Conservation (phyloP, 2,113 vertebrate species). For the Balaenoptera acutorostrata region DNA sequence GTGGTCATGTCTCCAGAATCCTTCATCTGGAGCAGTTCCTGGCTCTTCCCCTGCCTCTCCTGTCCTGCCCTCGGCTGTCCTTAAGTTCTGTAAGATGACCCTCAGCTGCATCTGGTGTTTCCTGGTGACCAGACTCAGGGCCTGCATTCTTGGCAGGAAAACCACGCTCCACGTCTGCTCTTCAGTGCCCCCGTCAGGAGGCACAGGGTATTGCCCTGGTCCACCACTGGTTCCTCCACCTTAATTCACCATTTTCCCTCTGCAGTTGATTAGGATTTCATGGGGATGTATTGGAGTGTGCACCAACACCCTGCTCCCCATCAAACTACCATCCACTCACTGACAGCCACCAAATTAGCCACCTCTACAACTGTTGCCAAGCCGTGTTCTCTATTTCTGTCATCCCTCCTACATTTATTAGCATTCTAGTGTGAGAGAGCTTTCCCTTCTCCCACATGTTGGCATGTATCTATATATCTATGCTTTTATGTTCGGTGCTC, state of each 20-base stretch:
- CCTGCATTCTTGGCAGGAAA: not conserved
- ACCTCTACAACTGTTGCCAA: rapidly evolving
- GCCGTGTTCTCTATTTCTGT: not conserved
- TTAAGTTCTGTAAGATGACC: not conserved
- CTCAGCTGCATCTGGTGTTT: not conserved
- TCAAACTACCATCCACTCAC: not conserved
- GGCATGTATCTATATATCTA: not conserved
- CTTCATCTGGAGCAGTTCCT: not conserved
- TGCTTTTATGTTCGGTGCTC: not conserved
- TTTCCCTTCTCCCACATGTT: not conserved
- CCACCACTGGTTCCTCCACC: rapidly evolving
- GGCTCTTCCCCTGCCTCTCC: not conserved
- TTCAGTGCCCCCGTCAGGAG: not conserved
- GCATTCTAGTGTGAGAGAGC: not conserved
- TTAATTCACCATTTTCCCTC: too few species aligned
- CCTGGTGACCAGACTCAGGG: not conserved
- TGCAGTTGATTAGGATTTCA: not conserved
- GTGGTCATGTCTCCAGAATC: not conserved
- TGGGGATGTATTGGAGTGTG: not conserved
- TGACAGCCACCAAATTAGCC: not conserved
- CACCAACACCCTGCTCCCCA: not conserved
- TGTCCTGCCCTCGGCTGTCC: not conserved
- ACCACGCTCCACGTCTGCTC: not conserved
- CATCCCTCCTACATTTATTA: rapidly evolving
- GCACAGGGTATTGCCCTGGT: not conserved